These are phyloP conservation scores for Furnarius figulus DNA, from an alignment of 2,113 vertebrate genomes.

Conservation along the genomic window DNA sequence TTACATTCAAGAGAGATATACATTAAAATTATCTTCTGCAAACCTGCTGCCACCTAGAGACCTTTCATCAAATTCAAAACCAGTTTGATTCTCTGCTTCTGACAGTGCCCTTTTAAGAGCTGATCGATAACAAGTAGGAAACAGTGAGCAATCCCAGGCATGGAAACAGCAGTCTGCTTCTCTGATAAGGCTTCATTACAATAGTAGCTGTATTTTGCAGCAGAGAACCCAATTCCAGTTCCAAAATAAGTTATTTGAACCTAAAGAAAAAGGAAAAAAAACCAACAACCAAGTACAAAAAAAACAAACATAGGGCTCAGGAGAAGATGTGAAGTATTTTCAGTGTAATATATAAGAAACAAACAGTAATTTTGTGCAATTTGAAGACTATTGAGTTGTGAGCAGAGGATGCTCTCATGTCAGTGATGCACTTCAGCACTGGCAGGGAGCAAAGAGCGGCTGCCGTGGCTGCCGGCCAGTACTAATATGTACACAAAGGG, in stretches of 20 bases:
- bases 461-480: not conserved
- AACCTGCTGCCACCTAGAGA: not conserved
- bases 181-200: not conserved
- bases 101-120: not conserved
- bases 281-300: too few species aligned
- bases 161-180: not conserved
- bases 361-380: not conserved
- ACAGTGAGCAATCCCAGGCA: not conserved
- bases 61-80: not conserved
- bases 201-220: not conserved
- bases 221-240: not conserved
- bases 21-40: not conserved
- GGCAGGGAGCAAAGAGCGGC: not conserved
- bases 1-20: not conserved
- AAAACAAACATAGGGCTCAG: not conserved
- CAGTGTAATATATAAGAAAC: not conserved
- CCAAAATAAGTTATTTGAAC: not conserved
- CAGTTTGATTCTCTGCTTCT: not conserved
- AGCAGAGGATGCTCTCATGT: not conserved
- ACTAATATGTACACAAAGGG: not conserved
- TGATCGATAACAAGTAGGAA: not conserved
- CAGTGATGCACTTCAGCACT: not conserved
- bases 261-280: not conserved
- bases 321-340: not conserved
- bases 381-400: not conserved